Percentiles rank a stretch among this genome's conserved stretches.
These are phyloP conservation scores for Phylloscopus whistleri DNA, from an alignment of 2,113 vertebrate species.

Conservation along the genomic window DNA sequence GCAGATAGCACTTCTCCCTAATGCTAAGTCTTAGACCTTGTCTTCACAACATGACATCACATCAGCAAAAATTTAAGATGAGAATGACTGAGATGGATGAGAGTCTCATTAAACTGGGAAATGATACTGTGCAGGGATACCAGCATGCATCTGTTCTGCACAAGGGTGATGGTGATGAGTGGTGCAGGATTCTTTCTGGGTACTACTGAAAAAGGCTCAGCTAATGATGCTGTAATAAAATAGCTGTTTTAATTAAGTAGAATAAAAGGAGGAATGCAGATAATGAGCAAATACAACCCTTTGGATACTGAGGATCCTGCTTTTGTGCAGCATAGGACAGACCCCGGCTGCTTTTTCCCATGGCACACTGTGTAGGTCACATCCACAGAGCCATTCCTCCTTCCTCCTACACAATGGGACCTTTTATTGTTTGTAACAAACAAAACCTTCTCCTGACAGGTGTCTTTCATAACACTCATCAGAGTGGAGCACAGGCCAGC, in stretches of 20 bases:
- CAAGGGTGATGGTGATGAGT: not conserved
- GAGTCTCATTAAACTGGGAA: not conserved
- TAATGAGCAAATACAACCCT: not conserved
- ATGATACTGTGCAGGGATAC: not conserved
- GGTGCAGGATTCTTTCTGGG: not conserved
- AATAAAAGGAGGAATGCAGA: not conserved
- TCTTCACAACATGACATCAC: not conserved
- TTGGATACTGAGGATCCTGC: fast-evolving
- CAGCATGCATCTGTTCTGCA: not conserved
- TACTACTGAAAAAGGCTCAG: not conserved
- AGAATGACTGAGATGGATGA: not conserved
- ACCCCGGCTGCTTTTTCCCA: not conserved
- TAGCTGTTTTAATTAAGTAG: not conserved
- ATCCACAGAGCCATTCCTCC: fast-evolving
- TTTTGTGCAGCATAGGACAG: not conserved
- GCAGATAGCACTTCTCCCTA: not conserved
- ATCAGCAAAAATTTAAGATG: not conserved
- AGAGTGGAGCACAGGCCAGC: not conserved
- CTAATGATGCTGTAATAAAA: not conserved
- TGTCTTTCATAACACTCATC: not conserved
- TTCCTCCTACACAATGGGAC: not conserved
- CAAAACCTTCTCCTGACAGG: not conserved
- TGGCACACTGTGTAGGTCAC: fast-evolving
- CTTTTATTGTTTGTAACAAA: not conserved
- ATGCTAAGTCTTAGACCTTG: fast-evolving